Conservation (phyloP, 2,797 vertebrate genomes). For the Champsocephalus gunnari region DNA sequence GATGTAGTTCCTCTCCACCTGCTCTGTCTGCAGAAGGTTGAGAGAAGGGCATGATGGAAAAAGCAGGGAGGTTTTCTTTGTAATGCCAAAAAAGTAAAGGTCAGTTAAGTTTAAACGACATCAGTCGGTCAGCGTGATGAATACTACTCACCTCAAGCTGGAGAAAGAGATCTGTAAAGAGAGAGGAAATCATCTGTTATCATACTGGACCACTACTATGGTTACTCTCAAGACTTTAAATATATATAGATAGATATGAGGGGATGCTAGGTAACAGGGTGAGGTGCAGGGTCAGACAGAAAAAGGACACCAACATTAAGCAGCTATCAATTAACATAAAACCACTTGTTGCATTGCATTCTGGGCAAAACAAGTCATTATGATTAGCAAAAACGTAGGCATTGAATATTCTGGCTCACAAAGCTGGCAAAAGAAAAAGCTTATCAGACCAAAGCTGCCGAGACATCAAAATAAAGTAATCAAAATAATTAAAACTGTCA, state of each 20-base stretch:
- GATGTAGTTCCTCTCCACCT: slow-evolving; percentile 97
- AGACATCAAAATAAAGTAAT: slow-evolving; percentile 10
- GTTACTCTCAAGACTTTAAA: background rate
- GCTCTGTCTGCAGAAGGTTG: slow-evolving; percentile 88
- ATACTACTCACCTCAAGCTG: slow-evolving; percentile 92
- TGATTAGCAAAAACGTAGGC: background rate
- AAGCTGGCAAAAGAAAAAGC: background rate
- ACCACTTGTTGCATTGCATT: background rate
- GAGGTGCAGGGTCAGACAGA: background rate
- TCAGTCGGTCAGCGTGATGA: background rate
- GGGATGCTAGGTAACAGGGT: background rate
- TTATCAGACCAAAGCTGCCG: slow-evolving; percentile 4
- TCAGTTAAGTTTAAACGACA: background rate
- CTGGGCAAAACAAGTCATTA: background rate
- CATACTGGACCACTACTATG: background rate
- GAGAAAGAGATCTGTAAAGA: slow-evolving; percentile 93
- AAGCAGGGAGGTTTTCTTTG: background rate
- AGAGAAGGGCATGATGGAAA: background rate
- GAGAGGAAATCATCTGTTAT: background rate
- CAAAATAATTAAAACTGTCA: slow-evolving; percentile 3
- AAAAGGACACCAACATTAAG: background rate
- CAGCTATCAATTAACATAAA: background rate
- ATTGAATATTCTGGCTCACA: background rate
- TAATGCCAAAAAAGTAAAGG: background rate
- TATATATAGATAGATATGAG: no score